Evolutionary conservation across 2,113 vertebrate genomes (phyloP).

Genomic region (Zootoca vivipara): DNA sequence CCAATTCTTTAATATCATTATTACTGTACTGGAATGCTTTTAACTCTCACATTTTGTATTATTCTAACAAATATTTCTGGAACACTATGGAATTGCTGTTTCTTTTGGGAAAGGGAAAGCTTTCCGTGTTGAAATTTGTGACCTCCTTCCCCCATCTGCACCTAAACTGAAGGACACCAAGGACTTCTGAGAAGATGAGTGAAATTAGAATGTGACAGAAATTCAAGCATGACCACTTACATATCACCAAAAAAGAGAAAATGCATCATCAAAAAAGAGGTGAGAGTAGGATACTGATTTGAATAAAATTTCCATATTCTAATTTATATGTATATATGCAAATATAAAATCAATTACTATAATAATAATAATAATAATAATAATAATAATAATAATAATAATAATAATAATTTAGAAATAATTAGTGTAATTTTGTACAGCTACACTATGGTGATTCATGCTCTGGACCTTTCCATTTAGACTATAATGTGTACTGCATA

Average conservation of each 20-base stretch:
- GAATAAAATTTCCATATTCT: no score
- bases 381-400: no score
- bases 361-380: no score
- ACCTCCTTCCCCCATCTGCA: constrained; percentile 12
- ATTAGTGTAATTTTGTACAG: no score
- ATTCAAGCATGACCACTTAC: background rate
- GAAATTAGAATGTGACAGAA: background rate
- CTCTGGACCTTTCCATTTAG: no score
- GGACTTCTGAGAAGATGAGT: background rate
- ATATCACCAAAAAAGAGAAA: background rate
- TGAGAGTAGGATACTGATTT: no score
- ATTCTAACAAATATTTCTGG: constrained; percentile 31
- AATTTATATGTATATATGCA: no score
- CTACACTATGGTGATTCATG: no score
- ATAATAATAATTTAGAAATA: no score
- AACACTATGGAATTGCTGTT: constrained; percentile 46
- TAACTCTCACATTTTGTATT: constrained; percentile 20
- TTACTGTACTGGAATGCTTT: constrained; percentile 13
- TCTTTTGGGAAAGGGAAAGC: constrained; percentile 41
- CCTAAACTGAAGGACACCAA: background rate
- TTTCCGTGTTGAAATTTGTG: constrained; percentile 14
- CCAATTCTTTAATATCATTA: constrained; percentile 4
- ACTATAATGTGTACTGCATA: no score
- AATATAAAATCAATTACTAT: no score
- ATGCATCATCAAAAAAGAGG: background rate